Conservation (phyloP, 2,888 invertebrate species). For the Smittia aterrima region DNA sequence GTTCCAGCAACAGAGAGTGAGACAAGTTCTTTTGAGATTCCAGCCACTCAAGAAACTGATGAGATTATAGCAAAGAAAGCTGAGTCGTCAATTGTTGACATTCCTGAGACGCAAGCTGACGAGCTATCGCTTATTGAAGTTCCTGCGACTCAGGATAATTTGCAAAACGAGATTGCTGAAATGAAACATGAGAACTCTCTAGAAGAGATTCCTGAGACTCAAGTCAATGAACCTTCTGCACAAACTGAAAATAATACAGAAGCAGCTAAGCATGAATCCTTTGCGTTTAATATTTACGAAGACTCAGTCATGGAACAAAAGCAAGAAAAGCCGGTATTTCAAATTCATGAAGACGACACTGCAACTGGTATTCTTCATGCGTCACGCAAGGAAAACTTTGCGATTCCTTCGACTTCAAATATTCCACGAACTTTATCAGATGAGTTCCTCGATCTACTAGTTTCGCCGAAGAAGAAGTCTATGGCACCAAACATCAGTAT, state of each 20-base stretch:
- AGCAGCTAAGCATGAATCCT: not conserved
- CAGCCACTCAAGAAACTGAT: constrained; percentile 13
- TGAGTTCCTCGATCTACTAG: constrained; percentile 3
- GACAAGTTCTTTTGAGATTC: not conserved
- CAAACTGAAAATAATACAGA: too few relatives aligned
- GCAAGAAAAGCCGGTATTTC: not conserved
- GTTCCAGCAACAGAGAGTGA: not conserved
- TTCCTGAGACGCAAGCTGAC: not conserved
- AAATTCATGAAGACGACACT: not conserved
- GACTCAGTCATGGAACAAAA: not conserved
- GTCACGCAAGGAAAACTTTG: constrained; percentile 27
- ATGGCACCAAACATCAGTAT: not conserved
- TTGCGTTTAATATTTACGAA: constrained; percentile 26
- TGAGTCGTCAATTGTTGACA: not conserved
- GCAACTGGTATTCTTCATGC: not conserved
- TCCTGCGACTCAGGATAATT: not conserved
- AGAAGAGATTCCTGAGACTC: not conserved
- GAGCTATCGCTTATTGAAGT: not conserved
- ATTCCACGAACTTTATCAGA: constrained; percentile 9
- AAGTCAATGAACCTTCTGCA: too few relatives aligned
- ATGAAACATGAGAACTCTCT: not conserved
- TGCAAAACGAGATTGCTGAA: not conserved
- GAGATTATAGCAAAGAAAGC: not conserved
- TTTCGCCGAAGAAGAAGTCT: not conserved
- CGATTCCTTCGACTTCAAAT: not conserved